Base-by-base conservation (phyloP, 2,888 invertebrate species). In the Chirona hameri region DNA sequence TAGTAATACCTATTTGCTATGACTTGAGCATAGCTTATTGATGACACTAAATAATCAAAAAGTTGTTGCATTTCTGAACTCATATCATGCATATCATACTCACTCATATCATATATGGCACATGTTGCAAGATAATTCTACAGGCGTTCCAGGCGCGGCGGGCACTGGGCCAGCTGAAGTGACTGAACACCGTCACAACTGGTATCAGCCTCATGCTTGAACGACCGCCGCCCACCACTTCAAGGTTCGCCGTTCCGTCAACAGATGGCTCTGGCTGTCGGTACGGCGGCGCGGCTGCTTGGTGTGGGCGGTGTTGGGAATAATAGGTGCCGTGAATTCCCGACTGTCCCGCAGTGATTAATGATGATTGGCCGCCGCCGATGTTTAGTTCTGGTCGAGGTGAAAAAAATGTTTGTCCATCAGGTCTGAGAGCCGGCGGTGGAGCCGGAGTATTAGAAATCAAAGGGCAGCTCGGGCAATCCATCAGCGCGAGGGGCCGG, bases 381-480 rank as follows among this genome's bases (percentile, higher is more conserved):
- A 27, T 76, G 76, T 76, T 76, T 46, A 46, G 76, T 76, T 76
- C 76, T 76, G 76, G 24, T 76, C 46, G 46, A 76, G 76, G 76
- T 76, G 76, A 76, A 76, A 76, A 76, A 76, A 76, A 76, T 76
- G 76, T 76, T 76, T 76, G 76, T 76, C 76, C 76, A 46, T 46
- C 76, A 76, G 76, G n/a, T 4, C 27, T 4, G 76, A 18, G 76
- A 0, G 46, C 76, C 29, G 31, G 76, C 24, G 76, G 76, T 39
- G 18, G 46, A 14, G 46, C 27, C n/a, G 76, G 76, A 24, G 76
- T 46, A 76, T 76, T 46, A 76, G 46, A 76, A 76, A 24, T 46
- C 76, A 46, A 76, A 46, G 76, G 46, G 76, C 15, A 15, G 24
- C 14, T 52, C 52, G 12, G 10, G 46, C 24, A 18, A 76, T 76